Conservation (phyloP, 1,140 invertebrate genomes). For the Zaprionus capensis region DNA sequence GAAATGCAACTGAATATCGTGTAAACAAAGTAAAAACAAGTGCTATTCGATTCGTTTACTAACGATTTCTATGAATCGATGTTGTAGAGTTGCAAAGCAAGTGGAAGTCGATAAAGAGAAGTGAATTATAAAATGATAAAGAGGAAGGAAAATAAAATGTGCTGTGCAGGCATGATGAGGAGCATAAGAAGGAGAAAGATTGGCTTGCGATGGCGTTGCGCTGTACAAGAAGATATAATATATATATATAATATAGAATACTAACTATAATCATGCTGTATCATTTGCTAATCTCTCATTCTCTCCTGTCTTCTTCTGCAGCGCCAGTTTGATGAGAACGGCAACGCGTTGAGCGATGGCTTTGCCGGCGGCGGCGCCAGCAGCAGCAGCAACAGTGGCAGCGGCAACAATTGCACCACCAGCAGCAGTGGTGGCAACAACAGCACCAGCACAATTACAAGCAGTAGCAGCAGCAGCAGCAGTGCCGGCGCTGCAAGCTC, state of each 20-base stretch:
- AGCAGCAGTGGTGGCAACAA: slow-evolving; percentile 13
- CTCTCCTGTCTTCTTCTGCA: slow-evolving; percentile 43
- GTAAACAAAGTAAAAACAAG: too few relatives aligned
- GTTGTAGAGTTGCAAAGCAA: too few relatives aligned
- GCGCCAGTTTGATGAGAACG: slow-evolving; percentile 85
- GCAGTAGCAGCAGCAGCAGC: slow-evolving; percentile 19
- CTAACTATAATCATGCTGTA: too few relatives aligned
- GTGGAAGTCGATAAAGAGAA: too few relatives aligned
- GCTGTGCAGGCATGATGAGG: too few relatives aligned
- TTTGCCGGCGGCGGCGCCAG: slow-evolving; percentile 32
- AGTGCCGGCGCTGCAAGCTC: slow-evolving; percentile 3
- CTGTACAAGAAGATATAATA: background rate
- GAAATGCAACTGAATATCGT: too few relatives aligned
- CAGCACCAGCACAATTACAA: slow-evolving; percentile 17
- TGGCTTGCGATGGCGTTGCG: background rate
- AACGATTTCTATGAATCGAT: too few relatives aligned
- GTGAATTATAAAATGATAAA: too few relatives aligned
- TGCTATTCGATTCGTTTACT: too few relatives aligned
- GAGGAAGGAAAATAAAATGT: too few relatives aligned
- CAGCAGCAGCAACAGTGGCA: slow-evolving; percentile 15
- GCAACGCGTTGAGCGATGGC: slow-evolving; percentile 83
- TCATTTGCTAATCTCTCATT: slow-evolving; percentile 2
- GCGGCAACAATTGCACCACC: slow-evolving; percentile 7
- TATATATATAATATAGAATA: background rate
- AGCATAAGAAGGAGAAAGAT: too few relatives aligned